A percentile compares a stretch with the other conserved stretches of the same genome.
Conservation (phyloP, 2,797 vertebrate species). For the Sebastes reedi region DNA sequence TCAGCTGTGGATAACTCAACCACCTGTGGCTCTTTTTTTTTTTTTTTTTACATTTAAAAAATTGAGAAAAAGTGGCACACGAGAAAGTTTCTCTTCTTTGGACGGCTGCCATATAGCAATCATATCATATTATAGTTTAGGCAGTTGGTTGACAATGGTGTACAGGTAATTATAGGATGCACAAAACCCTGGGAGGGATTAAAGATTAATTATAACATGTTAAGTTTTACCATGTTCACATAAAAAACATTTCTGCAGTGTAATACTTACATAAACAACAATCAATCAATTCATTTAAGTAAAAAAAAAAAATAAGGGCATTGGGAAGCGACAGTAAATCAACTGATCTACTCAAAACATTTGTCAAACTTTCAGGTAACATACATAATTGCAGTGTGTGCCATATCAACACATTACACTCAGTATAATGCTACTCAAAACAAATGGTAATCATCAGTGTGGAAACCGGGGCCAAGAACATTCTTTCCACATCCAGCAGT, state of each 20-base stretch:
- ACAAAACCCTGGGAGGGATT: not conserved
- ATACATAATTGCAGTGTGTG: conserved; percentile 47
- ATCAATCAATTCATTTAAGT: not conserved
- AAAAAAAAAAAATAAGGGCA: not conserved
- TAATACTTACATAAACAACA: conserved; percentile 1
- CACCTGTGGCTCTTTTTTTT: conserved; percentile 4
- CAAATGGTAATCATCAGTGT: conserved; percentile 46
- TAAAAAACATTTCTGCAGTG: not conserved
- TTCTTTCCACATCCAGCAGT: conserved; percentile 56
- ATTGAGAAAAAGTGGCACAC: not conserved
- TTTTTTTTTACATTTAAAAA: not conserved
- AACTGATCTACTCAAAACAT: conserved; percentile 42
- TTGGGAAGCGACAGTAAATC: conserved; percentile 48
- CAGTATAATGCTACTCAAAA: conserved; percentile 38
- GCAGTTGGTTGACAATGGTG: not conserved
- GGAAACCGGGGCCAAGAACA: conserved; percentile 59
- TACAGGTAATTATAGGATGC: conserved; percentile 11
- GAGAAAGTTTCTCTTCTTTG: not conserved
- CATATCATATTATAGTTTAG: not conserved
- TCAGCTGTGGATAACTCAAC: conserved; percentile 16
- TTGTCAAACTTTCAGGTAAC: conserved; percentile 40
- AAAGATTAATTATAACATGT: not conserved
- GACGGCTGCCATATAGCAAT: not conserved
- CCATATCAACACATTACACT: conserved; percentile 42
- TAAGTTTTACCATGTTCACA: not conserved